A percentile compares a stretch with the other conserved stretches of the same genome.
phyloP scores from a whole-genome alignment of 2,888 invertebrate species.

The Polymixis lichenea region DNA sequence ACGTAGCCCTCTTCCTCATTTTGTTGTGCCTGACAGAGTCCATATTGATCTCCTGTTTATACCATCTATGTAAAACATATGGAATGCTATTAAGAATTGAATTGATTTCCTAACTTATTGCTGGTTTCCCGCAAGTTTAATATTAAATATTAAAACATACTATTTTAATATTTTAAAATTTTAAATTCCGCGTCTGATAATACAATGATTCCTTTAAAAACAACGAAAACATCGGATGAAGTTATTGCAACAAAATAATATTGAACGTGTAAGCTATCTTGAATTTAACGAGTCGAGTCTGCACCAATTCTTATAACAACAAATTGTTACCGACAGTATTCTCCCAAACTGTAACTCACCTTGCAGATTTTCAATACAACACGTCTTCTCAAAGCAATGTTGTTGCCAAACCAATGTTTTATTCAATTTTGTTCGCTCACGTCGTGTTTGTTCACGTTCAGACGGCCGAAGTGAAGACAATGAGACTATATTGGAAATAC shows the following conservation, averaged over 20 bases:
- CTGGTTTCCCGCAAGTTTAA: background rate
- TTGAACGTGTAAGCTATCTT: background rate
- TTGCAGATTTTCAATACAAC: slow-evolving; percentile 30
- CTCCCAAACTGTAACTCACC: background rate
- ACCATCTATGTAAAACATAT: too few relatives aligned
- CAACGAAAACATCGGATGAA: background rate
- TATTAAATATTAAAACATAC: background rate
- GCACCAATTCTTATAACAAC: background rate
- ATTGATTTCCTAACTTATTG: background rate
- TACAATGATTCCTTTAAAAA: background rate
- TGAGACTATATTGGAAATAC: slow-evolving; percentile 40
- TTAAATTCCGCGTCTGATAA: background rate
- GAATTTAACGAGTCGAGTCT: background rate
- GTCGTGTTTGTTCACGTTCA: slow-evolving; percentile 36
- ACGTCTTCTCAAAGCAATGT: background rate
- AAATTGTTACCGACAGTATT: slow-evolving; percentile 1
- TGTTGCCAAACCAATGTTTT: slow-evolving; percentile 49
- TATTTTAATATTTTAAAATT: background rate
- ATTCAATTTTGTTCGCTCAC: slow-evolving; percentile 47
- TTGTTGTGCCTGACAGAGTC: too few relatives aligned
- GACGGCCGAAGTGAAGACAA: slow-evolving; percentile 41
- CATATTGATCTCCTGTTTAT: too few relatives aligned
- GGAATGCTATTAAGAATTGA: too few relatives aligned
- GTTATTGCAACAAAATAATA: background rate
- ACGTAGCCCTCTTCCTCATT: too few relatives aligned